phyloP scores from a whole-genome alignment of 2,113 vertebrate species.

The Apus apus region DNA sequence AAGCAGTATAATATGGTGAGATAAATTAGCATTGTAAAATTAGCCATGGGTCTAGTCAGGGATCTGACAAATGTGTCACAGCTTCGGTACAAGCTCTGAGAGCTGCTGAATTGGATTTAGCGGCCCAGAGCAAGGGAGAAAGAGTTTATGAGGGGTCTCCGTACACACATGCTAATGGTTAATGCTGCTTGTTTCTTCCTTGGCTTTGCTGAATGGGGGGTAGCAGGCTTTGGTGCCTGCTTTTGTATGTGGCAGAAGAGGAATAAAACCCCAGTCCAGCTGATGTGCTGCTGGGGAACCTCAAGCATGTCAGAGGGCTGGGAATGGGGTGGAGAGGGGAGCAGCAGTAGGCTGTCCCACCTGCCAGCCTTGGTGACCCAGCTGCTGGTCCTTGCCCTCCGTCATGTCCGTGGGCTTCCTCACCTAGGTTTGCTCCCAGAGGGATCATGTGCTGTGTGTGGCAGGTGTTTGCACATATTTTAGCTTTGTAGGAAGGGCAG shows the following conservation, averaged over 20 bases:
- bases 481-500: background rate
- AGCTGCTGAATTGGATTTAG: conserved; percentile 58
- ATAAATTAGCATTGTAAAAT: conserved; percentile 73
- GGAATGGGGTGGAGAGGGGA: background rate
- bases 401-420: background rate
- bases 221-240: background rate
- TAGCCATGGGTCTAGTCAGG: conserved; percentile 67
- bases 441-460: background rate
- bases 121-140: conserved; percentile 51
- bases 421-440: fast-evolving
- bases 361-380: background rate
- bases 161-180: background rate
- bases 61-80: conserved; percentile 65
- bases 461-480: background rate
- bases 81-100: conserved; percentile 26
- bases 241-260: fast-evolving
- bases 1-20: conserved; percentile 65
- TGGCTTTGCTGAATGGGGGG: background rate
- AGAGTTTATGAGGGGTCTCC: conserved; percentile 22
- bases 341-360: background rate
- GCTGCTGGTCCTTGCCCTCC: background rate
- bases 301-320: background rate
- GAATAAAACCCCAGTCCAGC: background rate
- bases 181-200: conserved; percentile 33
- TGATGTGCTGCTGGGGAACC: background rate